Percentiles rank a stretch among this genome's conserved stretches.
These are phyloP conservation scores for Alauda arvensis DNA, from an alignment of 2,797 vertebrate species.

Conservation along the genomic window DNA sequence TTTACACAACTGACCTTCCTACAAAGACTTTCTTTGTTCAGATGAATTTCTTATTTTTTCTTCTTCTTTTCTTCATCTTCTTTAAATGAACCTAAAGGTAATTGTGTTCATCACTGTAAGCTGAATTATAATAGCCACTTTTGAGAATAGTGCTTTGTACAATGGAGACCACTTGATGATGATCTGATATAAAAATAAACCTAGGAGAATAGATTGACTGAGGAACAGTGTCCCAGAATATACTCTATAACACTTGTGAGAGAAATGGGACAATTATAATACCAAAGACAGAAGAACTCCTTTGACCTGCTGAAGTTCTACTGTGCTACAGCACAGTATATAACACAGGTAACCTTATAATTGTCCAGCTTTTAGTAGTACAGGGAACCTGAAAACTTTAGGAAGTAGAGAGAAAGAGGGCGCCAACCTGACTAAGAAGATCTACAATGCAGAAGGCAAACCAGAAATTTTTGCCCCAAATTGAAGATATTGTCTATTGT, in stretches of 20 bases:
- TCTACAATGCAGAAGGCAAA: background rate
- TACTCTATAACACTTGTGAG: background rate
- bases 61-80: background rate
- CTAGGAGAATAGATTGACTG: background rate
- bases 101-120: constrained; percentile 12
- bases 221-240: background rate
- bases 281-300: background rate
- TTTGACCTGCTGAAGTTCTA: background rate
- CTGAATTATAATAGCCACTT: constrained; percentile 29
- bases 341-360: background rate
- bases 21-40: constrained; percentile 18
- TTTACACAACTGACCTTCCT: constrained; percentile 7
- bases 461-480: background rate
- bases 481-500: rapidly evolving
- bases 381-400: background rate
- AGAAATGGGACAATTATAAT: background rate
- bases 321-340: background rate
- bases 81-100: constrained; percentile 1
- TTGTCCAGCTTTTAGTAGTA: background rate
- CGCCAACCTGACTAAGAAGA: background rate
- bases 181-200: constrained; percentile 41
- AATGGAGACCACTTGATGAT: constrained; percentile 27
- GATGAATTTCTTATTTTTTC: background rate
- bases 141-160: constrained; percentile 14
- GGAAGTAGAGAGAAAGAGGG: background rate